Evolutionary conservation across 2,888 invertebrate genomes (phyloP).

Genomic region (Fabriciana adippe): DNA sequence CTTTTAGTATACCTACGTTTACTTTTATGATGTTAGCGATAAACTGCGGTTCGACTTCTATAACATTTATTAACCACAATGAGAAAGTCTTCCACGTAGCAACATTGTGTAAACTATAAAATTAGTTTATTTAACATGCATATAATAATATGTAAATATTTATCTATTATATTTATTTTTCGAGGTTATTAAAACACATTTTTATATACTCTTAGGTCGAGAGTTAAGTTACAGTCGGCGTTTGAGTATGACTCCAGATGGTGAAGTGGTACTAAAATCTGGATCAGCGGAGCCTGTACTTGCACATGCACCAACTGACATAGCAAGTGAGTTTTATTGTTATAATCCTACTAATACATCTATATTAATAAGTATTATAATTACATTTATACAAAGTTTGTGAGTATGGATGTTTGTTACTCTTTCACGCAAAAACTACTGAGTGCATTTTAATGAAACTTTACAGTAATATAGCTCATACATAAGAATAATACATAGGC

Average conservation of each 20-base stretch:
- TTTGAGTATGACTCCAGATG: constrained; percentile 74
- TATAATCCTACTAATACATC: neutral
- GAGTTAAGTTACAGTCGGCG: constrained; percentile 77
- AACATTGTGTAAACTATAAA: constrained; percentile 3
- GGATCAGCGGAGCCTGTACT: constrained; percentile 71
- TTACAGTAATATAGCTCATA: too few relatives aligned
- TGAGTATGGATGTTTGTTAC: too few relatives aligned
- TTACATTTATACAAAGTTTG: too few relatives aligned
- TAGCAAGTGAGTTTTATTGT: constrained; percentile 63
- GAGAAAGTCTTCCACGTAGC: constrained; percentile 18
- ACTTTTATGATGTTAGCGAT: constrained; percentile 18
- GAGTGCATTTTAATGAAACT: too few relatives aligned
- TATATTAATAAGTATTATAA: too few relatives aligned
- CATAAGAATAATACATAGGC: too few relatives aligned
- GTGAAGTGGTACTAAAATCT: constrained; percentile 71
- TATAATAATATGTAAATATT: constrained; percentile 1
- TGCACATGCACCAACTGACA: constrained; percentile 74
- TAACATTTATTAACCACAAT: constrained; percentile 23
- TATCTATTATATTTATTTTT: neutral
- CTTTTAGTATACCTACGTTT: neutral
- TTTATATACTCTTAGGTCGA: constrained; percentile 75
- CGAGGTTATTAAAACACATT: neutral
- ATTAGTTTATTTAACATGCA: neutral
- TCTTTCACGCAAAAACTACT: too few relatives aligned
- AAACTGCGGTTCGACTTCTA: constrained; percentile 2